phyloP scores from a whole-genome alignment of 2,113 vertebrate species.

The Apeltes quadracus region DNA sequence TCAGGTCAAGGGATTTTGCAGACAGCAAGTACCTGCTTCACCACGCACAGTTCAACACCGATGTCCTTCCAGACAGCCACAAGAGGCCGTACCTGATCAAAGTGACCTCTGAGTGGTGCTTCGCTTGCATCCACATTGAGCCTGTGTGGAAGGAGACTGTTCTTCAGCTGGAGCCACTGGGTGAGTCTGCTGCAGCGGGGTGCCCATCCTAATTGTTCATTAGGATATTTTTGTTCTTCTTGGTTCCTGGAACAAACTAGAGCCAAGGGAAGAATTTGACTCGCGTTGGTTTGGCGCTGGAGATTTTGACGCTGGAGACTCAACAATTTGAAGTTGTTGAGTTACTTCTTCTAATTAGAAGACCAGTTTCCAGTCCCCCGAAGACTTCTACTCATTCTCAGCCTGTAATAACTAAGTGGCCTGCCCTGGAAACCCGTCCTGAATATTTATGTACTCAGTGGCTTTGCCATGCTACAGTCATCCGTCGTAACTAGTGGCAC shows the following conservation, averaged over 20 bases:
- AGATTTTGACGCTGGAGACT: conserved; percentile 2
- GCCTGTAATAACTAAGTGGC: neutral
- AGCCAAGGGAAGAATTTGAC: conserved; percentile 13
- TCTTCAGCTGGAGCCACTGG: conserved; percentile 88
- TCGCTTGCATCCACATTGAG: conserved; percentile 94
- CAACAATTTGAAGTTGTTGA: conserved; percentile 21
- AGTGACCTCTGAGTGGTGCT: conserved; percentile 95
- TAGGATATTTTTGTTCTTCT: conserved; percentile 7
- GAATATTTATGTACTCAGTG: neutral
- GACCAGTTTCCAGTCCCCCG: neutral
- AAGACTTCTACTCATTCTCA: neutral
- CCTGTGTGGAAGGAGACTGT: conserved; percentile 93
- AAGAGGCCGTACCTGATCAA: conserved; percentile 95
- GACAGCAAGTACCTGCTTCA: conserved; percentile 92
- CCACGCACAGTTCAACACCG: conserved; percentile 88
- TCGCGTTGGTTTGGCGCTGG: neutral
- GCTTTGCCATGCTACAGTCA: neutral
- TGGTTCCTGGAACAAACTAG: neutral
- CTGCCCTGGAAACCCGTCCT: neutral
- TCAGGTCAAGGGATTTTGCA: conserved; percentile 86
- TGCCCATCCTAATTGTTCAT: conserved; percentile 34
- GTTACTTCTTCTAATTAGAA: conserved; percentile 9
- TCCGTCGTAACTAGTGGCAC: neutral
- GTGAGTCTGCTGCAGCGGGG: conserved; percentile 65
- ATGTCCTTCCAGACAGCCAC: conserved; percentile 91